These are phyloP conservation scores for Scleropages formosus DNA, from an alignment of 2,797 vertebrate species.

Conservation along the genomic window DNA sequence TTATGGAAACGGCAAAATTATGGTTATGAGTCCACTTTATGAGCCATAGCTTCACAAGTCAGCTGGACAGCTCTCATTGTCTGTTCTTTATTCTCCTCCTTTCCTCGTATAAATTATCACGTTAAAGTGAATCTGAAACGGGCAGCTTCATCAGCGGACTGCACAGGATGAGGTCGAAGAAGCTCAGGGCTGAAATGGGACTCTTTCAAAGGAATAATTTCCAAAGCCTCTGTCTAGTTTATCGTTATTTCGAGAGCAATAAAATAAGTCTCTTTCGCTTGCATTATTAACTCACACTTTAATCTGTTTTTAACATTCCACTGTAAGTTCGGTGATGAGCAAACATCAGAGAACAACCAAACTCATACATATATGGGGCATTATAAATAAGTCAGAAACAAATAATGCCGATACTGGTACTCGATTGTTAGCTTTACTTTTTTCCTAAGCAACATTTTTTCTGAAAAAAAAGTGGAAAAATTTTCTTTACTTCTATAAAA, in stretches of 20 bases:
- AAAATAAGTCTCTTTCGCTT: slow-evolving; percentile 25
- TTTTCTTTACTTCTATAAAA: too few relatives aligned
- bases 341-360: slow-evolving; percentile 8
- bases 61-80: background rate
- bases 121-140: slow-evolving; percentile 19
- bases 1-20: too few relatives aligned
- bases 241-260: slow-evolving; percentile 25
- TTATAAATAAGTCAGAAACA: too few relatives aligned
- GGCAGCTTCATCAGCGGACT: slow-evolving; percentile 11
- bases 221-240: slow-evolving; percentile 2
- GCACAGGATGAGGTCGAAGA: background rate
- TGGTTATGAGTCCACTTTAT: too few relatives aligned
- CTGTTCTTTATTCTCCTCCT: background rate
- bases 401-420: too few relatives aligned
- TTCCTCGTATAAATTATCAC: background rate
- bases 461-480: too few relatives aligned
- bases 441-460: too few relatives aligned
- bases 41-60: too few relatives aligned
- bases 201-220: slow-evolving; percentile 27
- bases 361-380: background rate
- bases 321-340: slow-evolving; percentile 19
- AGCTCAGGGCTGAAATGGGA: slow-evolving; percentile 28
- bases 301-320: slow-evolving; percentile 18
- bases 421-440: too few relatives aligned
- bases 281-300: slow-evolving; percentile 23